Evolutionary conservation across 1,140 invertebrate genomes (phyloP), one percentile per base, ranked within the genome.

Genomic region (Aphis gossypii): DNA sequence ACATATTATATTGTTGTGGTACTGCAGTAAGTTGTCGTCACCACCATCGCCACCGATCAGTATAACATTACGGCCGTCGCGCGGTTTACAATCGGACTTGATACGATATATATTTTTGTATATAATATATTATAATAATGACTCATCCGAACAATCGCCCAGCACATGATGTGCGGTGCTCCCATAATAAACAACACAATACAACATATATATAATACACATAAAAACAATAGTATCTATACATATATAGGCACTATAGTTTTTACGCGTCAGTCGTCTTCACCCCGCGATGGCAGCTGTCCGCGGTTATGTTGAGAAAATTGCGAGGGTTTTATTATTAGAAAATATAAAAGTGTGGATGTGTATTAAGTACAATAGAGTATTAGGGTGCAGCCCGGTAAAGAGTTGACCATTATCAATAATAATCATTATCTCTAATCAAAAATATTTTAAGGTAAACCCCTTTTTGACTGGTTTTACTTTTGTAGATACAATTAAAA

Each of bases 51-150:
- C n/a, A n/a, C 35, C 68, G 30, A 3, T 51, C 48, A 51, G 48
- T 18, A 51, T 14, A 51, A 51, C 18, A 51, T 30, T 76, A n/a
- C 6, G 68, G 68, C 68, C n/a, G 14, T 18, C n/a, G 11, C 35
- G 76, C n/a, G 6, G 14, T 3, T 8, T 30, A 84, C 38, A 41
- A 84, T 41, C 83, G 41, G 41, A 44, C 83, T 38, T 41, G 35
- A 84, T 84, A 25, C 83, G 35, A 41, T 84, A 9, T 83, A 60
- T 4, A 60, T 30, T 30, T 11, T 51, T 51, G 1, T 20, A n/a
- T 14, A 68, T n/a, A n/a, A 60, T 76, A n/a, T 76, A 76, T 76
- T n/a, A 76, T 76, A 76, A 76, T 76, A 76, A 76, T 76, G 60
- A 76, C 60, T 76, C 60, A 76, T 76, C n/a, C 30, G 60, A 18